Evolutionary conservation across 1,140 invertebrate genomes (phyloP).

Genomic region (Eubasilissa regina): DNA sequence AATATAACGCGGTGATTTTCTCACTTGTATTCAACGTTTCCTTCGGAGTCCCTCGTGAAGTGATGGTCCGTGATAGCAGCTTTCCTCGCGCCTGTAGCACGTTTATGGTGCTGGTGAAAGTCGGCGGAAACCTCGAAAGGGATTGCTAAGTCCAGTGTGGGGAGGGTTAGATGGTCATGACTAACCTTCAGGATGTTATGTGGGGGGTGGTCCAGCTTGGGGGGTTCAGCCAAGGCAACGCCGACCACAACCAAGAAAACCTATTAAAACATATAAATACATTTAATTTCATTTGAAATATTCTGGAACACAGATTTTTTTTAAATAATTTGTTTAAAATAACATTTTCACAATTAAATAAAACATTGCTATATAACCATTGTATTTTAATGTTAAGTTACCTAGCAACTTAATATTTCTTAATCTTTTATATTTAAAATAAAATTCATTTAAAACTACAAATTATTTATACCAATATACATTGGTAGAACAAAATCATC

Average conservation of each 20-base stretch:
- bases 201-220: not conserved
- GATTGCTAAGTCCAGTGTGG: not conserved
- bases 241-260: constrained; percentile 45
- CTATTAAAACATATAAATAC: not conserved
- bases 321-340: too few relatives aligned
- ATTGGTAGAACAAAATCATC: too few relatives aligned
- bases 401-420: too few relatives aligned
- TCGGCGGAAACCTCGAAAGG: not conserved
- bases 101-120: not conserved
- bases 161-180: not conserved
- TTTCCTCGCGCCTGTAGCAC: constrained; percentile 39
- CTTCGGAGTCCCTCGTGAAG: constrained; percentile 48
- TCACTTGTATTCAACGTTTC: constrained; percentile 54
- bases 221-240: constrained; percentile 14
- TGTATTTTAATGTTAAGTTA: too few relatives aligned
- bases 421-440: too few relatives aligned
- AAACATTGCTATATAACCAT: too few relatives aligned
- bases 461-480: too few relatives aligned
- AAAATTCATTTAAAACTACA: too few relatives aligned
- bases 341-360: too few relatives aligned
- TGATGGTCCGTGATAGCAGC: constrained; percentile 53
- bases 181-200: too few relatives aligned
- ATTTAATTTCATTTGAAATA: not conserved
- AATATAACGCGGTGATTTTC: not conserved
- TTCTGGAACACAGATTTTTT: too few relatives aligned